Evolutionary conservation across 2,888 invertebrate genomes (phyloP).

Genomic region (Leptopilina myrica): DNA sequence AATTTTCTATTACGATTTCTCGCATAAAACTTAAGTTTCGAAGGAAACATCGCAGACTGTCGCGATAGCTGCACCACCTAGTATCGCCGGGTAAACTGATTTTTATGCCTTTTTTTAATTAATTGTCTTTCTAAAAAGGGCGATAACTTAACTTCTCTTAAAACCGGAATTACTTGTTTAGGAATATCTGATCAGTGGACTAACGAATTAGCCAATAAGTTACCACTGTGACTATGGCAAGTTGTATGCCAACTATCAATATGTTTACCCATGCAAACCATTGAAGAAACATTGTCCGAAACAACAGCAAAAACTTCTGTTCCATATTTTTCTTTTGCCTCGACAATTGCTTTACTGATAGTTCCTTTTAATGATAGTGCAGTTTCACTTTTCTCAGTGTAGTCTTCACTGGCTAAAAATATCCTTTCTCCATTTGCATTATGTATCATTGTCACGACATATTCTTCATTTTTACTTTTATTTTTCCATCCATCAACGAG

Average conservation of each 20-base stretch:
- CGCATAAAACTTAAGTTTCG: slow-evolving; percentile 24
- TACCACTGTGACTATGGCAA: slow-evolving; percentile 17
- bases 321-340: slow-evolving; percentile 8
- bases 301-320: slow-evolving; percentile 8
- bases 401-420: slow-evolving; percentile 54
- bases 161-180: neutral
- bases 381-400: slow-evolving; percentile 50
- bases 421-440: slow-evolving; percentile 40
- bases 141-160: slow-evolving; percentile 12
- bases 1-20: neutral
- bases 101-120: neutral
- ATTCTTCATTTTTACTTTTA: slow-evolving; percentile 44
- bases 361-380: neutral
- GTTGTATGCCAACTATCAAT: slow-evolving; percentile 5
- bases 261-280: neutral
- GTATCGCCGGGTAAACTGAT: slow-evolving; percentile 44
- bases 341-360: neutral
- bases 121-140: neutral
- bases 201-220: slow-evolving; percentile 3
- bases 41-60: slow-evolving; percentile 40
- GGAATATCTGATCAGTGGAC: neutral
- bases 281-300: slow-evolving; percentile 1
- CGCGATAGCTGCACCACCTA: slow-evolving; percentile 48
- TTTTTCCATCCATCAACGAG: slow-evolving; percentile 52
- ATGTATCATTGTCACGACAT: slow-evolving; percentile 43